Evolutionary conservation across 2,888 invertebrate genomes (phyloP).

Genomic region (Andrena camellia): DNA sequence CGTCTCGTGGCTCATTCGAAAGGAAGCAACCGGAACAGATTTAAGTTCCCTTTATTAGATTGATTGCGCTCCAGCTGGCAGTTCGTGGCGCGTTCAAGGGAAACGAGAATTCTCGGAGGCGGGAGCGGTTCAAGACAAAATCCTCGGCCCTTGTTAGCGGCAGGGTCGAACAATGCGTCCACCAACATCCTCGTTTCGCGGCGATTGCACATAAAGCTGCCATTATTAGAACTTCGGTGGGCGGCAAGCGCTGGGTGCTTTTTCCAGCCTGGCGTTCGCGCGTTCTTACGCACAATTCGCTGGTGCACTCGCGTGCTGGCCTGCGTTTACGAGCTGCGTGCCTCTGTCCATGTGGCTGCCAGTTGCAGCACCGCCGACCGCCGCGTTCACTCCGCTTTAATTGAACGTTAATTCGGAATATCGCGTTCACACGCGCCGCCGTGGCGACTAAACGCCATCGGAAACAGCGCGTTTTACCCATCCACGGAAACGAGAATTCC

Average conservation of each 20-base stretch:
- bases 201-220: constrained; percentile 77
- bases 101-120: constrained; percentile 29
- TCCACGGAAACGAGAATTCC: background rate
- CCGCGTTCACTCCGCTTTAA: constrained; percentile 74
- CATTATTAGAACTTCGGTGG: constrained; percentile 81
- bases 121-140: background rate
- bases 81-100: constrained; percentile 15
- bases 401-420: constrained; percentile 69
- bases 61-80: background rate
- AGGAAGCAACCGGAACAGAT: constrained; percentile 13
- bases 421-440: constrained; percentile 14
- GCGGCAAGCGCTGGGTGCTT: constrained; percentile 67
- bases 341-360: constrained; percentile 79
- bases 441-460: background rate
- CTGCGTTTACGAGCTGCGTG: constrained; percentile 46
- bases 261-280: constrained; percentile 48
- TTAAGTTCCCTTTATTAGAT: constrained; percentile 42
- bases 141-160: constrained; percentile 23
- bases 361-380: constrained; percentile 74
- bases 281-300: constrained; percentile 43
- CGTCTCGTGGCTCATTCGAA: background rate
- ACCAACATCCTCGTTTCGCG: constrained; percentile 48
- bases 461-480: constrained; percentile 15
- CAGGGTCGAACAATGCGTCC: constrained; percentile 38
- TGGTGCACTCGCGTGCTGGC: constrained; percentile 40